Percentiles rank a stretch among this genome's conserved stretches.
phyloP scores from a whole-genome alignment of 2,888 invertebrate genomes.

The Spisula solida region DNA sequence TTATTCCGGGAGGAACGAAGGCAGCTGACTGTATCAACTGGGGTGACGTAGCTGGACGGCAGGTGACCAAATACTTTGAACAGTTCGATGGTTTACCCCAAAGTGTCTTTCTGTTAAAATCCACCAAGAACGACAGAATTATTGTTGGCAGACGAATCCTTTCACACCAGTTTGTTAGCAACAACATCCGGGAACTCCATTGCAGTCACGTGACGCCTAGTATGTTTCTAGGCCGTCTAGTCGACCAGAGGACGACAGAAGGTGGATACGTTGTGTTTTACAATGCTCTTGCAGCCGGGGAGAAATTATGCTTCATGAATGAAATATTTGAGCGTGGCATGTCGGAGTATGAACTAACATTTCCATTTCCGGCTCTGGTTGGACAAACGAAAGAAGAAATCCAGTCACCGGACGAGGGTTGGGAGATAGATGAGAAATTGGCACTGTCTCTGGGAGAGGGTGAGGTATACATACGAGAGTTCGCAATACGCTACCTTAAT shows the following conservation, averaged over 20 bases:
- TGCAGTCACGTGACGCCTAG: slow-evolving; percentile 74
- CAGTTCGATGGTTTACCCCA: slow-evolving; percentile 72
- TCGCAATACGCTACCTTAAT: slow-evolving; percentile 70
- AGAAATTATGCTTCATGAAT: slow-evolving; percentile 72
- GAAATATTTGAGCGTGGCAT: slow-evolving; percentile 67
- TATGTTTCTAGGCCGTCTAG: slow-evolving; percentile 74
- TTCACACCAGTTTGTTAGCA: slow-evolving; percentile 73
- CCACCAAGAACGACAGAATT: slow-evolving; percentile 54
- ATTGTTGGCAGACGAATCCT: slow-evolving; percentile 72
- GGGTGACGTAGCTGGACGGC: slow-evolving; percentile 58
- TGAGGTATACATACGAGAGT: slow-evolving; percentile 73
- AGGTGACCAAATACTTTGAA: slow-evolving; percentile 69
- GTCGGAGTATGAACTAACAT: slow-evolving; percentile 69
- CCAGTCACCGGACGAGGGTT: slow-evolving; percentile 73
- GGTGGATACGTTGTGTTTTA: slow-evolving; percentile 72
- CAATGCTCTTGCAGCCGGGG: slow-evolving; percentile 65
- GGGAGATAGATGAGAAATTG: slow-evolving; percentile 74
- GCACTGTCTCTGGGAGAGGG: slow-evolving; percentile 72
- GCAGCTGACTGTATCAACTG: slow-evolving; percentile 67
- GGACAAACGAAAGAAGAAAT: slow-evolving; percentile 69
- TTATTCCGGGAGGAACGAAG: slow-evolving; percentile 57
- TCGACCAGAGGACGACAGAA: slow-evolving; percentile 73
- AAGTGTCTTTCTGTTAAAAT: slow-evolving; percentile 70
- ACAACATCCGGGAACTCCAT: slow-evolving; percentile 74
- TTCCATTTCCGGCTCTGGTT: slow-evolving; percentile 73